Conservation (phyloP, 37 sponge, comb jelly and placozoan genomes). For the Hormiphora californensis region DNA sequence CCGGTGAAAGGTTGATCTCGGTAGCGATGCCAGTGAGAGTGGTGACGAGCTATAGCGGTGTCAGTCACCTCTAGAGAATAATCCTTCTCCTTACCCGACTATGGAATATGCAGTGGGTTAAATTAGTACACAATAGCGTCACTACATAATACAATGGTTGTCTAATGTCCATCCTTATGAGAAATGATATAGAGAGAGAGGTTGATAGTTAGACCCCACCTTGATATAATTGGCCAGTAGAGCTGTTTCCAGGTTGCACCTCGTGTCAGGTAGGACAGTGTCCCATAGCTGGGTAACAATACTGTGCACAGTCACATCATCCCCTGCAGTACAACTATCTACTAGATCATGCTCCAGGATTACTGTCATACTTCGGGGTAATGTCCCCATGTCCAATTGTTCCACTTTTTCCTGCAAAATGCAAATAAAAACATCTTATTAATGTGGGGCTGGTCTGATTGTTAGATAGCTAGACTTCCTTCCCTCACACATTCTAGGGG, state of each 20-base stretch:
- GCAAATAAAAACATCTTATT: not conserved
- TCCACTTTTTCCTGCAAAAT: conserved; percentile 72
- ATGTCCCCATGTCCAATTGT: conserved; percentile 68
- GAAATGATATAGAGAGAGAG: no score
- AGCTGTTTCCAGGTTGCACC: conserved; percentile 67
- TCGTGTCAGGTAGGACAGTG: not conserved
- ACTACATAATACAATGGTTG: no score
- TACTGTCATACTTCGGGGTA: conserved; percentile 63
- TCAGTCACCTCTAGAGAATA: conserved; percentile 32
- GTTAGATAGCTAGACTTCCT: no score
- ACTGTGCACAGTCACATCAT: conserved; percentile 69
- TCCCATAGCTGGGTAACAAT: conserved; percentile 44
- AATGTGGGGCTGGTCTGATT: no score
- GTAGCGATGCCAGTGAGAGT: conserved; percentile 38
- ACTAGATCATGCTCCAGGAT: conserved; percentile 67
- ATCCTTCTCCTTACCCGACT: conserved; percentile 22
- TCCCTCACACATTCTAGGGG: no score
- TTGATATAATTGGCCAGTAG: conserved; percentile 70
- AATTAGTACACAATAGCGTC: no score
- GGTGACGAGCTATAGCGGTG: conserved; percentile 24
- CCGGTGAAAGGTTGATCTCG: conserved; percentile 60
- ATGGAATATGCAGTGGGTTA: not conserved
- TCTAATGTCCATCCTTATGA: no score
- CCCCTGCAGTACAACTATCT: conserved; percentile 69
- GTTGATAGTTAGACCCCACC: conserved; percentile 71